phyloP scores from a whole-genome alignment of 2,888 invertebrate genomes.

The Aporophyla nigra region DNA sequence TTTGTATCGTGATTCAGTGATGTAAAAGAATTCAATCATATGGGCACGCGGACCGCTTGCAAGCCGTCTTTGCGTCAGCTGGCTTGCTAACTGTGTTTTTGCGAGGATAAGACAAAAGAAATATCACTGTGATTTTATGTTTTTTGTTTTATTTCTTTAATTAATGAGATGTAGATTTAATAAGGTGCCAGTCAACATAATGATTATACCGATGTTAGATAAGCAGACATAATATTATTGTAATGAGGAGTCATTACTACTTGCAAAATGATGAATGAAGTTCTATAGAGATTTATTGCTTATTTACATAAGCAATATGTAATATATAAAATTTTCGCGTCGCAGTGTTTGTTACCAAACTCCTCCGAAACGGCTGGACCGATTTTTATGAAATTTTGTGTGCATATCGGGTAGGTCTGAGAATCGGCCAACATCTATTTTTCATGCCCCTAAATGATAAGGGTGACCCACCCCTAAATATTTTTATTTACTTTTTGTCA shows the following conservation, averaged over 20 bases:
- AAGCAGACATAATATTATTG: background rate
- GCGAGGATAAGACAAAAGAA: slow-evolving; percentile 56
- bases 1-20: slow-evolving; percentile 25
- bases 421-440: too few species aligned
- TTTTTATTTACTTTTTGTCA: too few species aligned
- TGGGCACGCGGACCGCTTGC: slow-evolving; percentile 49
- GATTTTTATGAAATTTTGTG: too few species aligned
- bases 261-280: background rate
- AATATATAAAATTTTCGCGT: too few species aligned
- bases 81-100: slow-evolving; percentile 49
- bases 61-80: slow-evolving; percentile 62
- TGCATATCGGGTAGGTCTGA: too few species aligned
- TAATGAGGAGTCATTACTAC: background rate
- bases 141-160: background rate
- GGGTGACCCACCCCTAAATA: too few species aligned
- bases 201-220: background rate
- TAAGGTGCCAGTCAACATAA: background rate
- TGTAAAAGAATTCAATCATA: slow-evolving; percentile 63
- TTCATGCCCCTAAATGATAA: too few species aligned
- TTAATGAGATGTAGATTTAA: background rate
- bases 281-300: background rate
- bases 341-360: too few species aligned
- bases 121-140: background rate
- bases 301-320: too few species aligned
- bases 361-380: too few species aligned